phyloP scores from a whole-genome alignment of 2,113 vertebrate genomes.

The Sylvilagus bachmani region DNA sequence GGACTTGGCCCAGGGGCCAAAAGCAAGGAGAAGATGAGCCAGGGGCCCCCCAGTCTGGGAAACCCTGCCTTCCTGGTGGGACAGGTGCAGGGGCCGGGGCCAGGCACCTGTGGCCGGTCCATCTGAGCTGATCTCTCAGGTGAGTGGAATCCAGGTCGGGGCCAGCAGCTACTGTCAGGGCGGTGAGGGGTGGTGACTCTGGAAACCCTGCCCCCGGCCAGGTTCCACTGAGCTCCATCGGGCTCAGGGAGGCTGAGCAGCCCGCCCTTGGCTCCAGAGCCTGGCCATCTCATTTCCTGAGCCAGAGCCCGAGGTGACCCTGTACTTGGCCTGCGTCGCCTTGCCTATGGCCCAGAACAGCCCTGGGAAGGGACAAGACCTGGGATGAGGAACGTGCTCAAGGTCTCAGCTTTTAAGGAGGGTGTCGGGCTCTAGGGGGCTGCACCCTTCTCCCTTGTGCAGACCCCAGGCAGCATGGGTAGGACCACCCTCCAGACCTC shows the following conservation, averaged over 20 bases:
- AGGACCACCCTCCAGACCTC: neutral
- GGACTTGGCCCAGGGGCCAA: neutral
- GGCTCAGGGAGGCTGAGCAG: neutral
- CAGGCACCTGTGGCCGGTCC: rapidly evolving
- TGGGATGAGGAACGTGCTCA: neutral
- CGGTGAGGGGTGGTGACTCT: neutral
- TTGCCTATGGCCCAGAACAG: neutral
- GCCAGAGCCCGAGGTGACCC: neutral
- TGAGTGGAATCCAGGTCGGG: rapidly evolving
- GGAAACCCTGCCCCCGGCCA: neutral
- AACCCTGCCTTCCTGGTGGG: neutral
- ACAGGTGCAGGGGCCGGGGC: neutral
- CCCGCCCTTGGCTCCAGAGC: neutral
- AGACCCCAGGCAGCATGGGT: rapidly evolving
- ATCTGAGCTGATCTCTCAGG: neutral
- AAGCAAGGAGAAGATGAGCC: neutral
- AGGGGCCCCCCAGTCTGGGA: rapidly evolving
- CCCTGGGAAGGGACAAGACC: neutral
- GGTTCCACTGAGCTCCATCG: too few relatives aligned
- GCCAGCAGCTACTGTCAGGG: neutral
- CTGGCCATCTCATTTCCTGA: neutral
- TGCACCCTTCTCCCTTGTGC: neutral
- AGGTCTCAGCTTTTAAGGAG: neutral
- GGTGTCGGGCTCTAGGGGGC: neutral
- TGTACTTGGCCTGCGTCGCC: neutral